Base-by-base conservation (phyloP, 2,888 invertebrate genomes). In the Nasonia oneida region DNA sequence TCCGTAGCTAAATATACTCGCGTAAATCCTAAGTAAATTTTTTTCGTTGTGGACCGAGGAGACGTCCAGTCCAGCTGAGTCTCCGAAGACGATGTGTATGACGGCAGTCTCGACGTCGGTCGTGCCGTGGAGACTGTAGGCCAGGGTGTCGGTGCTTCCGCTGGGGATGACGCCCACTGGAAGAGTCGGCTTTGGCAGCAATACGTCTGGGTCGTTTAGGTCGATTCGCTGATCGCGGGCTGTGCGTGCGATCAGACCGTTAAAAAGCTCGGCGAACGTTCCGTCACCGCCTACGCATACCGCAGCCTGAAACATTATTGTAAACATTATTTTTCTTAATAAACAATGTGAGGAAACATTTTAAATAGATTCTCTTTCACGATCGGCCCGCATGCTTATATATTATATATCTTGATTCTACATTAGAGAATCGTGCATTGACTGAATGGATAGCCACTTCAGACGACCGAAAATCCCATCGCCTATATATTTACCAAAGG, bases 281-380 rank as follows among this genome's bases (percentile, higher is more conserved):
- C 98, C 98, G 93, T 98, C 98, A 0, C 98, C 98, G 0, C 98
- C 98, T 12, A 98, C 96, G 92, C 97, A 96, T 29, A 96, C 96
- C 33, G 97, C 94, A 0, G 96, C 97, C 94, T 96, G 95, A 88
- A 94, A 47, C 12, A 47, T 57, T 3, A 10, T 18, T 14, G 15
- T 53, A 53, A 64, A 23, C 12, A 12, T 33, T 64, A 23, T 61
- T 61, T 15, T 15, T 23, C 6, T 10, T 23, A 61, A 61, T 23
- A 14, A 23, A 5, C 10, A 10, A 3, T 29, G 57, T n/a, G 29
- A 29, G 29, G 29, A 57, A 53, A 53, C 53, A 39, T 39, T 4
- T 39, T 6, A 6, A 39, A 39, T 39, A 29, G 29, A 29, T 29
- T 29, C 29, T 29, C 29, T 29, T 29, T 29, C 29, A 29, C 29